phyloP scores from a whole-genome alignment of 2,113 vertebrate genomes.

The Silurus asotus region DNA sequence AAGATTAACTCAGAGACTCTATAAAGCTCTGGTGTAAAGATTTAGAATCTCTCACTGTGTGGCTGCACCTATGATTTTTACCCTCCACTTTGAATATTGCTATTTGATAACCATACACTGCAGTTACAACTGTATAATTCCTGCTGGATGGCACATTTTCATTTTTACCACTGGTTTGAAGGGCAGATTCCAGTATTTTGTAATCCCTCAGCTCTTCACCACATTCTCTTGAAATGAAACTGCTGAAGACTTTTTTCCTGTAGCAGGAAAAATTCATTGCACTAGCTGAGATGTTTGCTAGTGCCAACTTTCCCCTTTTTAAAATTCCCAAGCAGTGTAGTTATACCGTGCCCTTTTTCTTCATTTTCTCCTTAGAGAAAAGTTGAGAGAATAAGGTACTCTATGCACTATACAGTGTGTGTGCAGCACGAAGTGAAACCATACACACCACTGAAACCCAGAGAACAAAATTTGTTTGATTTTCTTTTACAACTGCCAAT shows the following conservation, averaged over 20 bases:
- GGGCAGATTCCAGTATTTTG: slow-evolving; percentile 19
- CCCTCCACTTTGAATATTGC: background rate
- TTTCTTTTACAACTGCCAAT: background rate
- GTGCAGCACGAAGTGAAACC: slow-evolving; percentile 14
- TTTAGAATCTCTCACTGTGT: background rate
- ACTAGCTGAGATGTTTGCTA: slow-evolving; percentile 60
- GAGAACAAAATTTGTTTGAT: slow-evolving; percentile 4
- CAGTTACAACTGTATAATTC: background rate
- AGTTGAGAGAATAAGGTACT: background rate
- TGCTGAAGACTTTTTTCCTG: slow-evolving; percentile 60
- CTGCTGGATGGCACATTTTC: slow-evolving; percentile 20
- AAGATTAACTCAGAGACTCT: background rate
- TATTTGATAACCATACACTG: background rate
- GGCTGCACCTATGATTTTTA: background rate
- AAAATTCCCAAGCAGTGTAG: slow-evolving; percentile 75
- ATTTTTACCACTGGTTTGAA: slow-evolving; percentile 22
- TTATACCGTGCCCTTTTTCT: slow-evolving; percentile 70
- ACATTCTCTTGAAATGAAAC: slow-evolving; percentile 57
- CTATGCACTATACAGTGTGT: background rate
- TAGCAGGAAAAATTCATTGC: slow-evolving; percentile 70
- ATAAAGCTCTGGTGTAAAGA: background rate
- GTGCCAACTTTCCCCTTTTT: slow-evolving; percentile 77
- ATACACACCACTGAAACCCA: background rate
- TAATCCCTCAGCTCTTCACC: slow-evolving; percentile 39
- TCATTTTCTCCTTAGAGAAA: slow-evolving; percentile 62